phyloP scores from a whole-genome alignment of 2,113 vertebrate species.

The Clupea harengus region DNA sequence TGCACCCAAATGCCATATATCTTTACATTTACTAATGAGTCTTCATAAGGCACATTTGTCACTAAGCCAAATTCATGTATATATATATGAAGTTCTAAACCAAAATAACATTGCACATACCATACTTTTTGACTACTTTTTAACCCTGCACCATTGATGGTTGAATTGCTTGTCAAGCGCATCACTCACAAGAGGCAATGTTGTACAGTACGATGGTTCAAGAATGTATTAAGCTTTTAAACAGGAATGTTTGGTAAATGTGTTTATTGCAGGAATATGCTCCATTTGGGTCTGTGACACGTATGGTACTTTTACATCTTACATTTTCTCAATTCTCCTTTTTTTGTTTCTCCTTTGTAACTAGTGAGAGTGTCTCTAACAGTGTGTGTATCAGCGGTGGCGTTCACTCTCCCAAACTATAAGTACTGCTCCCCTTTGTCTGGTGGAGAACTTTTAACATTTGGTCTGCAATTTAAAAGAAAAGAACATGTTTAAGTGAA shows the following conservation, averaged over 20 bases:
- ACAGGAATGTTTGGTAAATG: not conserved
- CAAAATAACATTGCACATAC: not conserved
- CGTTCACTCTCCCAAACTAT: conserved; percentile 73
- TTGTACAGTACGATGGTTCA: conserved; percentile 42
- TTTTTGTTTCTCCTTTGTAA: conserved; percentile 38
- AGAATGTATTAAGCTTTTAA: conserved; percentile 32
- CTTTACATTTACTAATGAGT: not conserved
- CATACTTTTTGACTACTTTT: not conserved
- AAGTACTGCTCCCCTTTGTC: conserved; percentile 86
- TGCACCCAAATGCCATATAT: conserved; percentile 15
- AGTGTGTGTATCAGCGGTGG: conserved; percentile 68
- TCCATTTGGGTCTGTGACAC: not conserved
- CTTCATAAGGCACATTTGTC: not conserved
- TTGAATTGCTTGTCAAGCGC: not conserved
- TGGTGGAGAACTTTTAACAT: conserved; percentile 85
- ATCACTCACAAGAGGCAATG: not conserved
- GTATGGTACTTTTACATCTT: conserved; percentile 36
- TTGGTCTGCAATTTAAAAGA: conserved; percentile 88
- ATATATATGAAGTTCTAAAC: not conserved
- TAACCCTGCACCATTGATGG: too few species aligned
- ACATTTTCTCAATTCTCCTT: conserved; percentile 39
- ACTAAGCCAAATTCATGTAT: not conserved
- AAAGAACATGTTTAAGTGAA: conserved; percentile 75
- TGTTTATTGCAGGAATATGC: too few species aligned
- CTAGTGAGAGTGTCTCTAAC: conserved; percentile 70